phyloP scores from a whole-genome alignment of 1,140 invertebrate genomes.

The Ceratina calcarata region DNA sequence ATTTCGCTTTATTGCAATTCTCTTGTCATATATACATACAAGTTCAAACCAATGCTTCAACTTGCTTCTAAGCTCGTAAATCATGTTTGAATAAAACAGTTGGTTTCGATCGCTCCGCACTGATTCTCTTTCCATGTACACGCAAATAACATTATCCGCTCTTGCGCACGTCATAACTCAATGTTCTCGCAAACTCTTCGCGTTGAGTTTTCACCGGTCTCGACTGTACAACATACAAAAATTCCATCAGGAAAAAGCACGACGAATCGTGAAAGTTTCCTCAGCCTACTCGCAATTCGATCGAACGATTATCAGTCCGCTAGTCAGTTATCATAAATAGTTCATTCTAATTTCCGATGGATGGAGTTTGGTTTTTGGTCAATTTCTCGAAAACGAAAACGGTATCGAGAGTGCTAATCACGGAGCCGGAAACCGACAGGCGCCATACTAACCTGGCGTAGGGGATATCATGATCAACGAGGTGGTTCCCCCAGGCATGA shows the following conservation, averaged over 20 bases:
- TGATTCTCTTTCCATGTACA: not conserved
- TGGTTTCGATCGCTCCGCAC: not conserved
- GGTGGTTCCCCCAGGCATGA: constrained; percentile 80
- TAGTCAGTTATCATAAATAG: constrained; percentile 6
- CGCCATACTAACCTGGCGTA: constrained; percentile 81
- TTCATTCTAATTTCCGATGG: not conserved
- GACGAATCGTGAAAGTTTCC: not conserved
- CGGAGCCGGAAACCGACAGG: too few relatives aligned
- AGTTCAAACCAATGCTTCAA: not conserved
- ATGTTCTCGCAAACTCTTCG: too few relatives aligned
- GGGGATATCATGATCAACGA: constrained; percentile 81
- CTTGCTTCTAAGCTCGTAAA: not conserved
- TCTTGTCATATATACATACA: not conserved
- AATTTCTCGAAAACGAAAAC: constrained; percentile 27
- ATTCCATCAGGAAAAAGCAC: not conserved
- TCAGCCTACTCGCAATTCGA: not conserved
- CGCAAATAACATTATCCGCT: not conserved
- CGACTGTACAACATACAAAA: too few relatives aligned
- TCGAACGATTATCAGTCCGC: not conserved
- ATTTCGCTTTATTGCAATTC: constrained; percentile 1
- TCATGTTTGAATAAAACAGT: too few relatives aligned
- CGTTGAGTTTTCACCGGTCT: too few relatives aligned
- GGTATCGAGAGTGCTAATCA: not conserved
- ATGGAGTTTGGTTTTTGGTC: constrained; percentile 7
- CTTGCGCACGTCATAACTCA: too few relatives aligned